Conservation (phyloP, 2,797 vertebrate genomes). For the Galagoides demidoff region DNA sequence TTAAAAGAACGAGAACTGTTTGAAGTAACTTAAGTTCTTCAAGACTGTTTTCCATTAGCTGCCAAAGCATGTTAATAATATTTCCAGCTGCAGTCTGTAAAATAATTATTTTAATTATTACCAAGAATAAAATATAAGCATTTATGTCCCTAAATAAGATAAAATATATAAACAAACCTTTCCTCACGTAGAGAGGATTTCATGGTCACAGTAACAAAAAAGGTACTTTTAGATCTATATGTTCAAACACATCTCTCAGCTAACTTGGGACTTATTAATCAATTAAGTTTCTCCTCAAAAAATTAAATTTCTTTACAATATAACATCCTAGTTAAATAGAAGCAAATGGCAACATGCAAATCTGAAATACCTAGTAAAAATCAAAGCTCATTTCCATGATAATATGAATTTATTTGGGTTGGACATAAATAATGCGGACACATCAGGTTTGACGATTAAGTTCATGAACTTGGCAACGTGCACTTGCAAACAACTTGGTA, state of each 20-base stretch:
- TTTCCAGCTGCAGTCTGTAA: conserved; percentile 96
- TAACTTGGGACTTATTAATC: conserved; percentile 28
- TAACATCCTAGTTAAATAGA: neutral
- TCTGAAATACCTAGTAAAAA: conserved; percentile 49
- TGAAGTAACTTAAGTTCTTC: conserved; percentile 98
- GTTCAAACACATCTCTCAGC: neutral
- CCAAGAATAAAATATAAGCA: conserved; percentile 64
- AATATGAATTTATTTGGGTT: neutral
- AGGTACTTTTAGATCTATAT: neutral
- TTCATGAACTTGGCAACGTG: too few relatives aligned
- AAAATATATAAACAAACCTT: neutral
- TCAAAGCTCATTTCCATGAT: conserved; percentile 30
- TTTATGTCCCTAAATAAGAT: conserved; percentile 18
- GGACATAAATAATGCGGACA: neutral
- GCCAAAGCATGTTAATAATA: conserved; percentile 99
- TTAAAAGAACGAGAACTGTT: conserved; percentile 97
- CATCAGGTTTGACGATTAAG: too few relatives aligned
- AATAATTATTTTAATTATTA: conserved; percentile 67
- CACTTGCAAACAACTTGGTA: too few relatives aligned
- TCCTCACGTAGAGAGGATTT: neutral
- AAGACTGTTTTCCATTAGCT: conserved; percentile 98
- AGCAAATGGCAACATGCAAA: conserved; percentile 16
- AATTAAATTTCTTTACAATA: conserved; percentile 13
- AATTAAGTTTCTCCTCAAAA: conserved; percentile 34
- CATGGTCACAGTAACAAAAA: conserved; percentile 43